phyloP scores from a whole-genome alignment of 2,113 vertebrate species.

The Semnornis frantzii region DNA sequence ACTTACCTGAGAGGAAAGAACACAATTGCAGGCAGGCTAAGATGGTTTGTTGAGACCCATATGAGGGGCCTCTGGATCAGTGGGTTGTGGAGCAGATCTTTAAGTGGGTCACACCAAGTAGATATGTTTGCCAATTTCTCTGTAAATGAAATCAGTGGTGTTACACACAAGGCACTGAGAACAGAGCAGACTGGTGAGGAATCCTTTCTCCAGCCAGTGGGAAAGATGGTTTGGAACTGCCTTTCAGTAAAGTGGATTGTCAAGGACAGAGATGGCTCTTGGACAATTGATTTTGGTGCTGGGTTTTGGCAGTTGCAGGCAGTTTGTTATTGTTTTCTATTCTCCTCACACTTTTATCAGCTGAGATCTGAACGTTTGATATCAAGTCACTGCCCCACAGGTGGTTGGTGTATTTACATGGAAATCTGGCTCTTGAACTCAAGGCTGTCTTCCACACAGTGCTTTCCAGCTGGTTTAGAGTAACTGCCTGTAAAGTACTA shows the following conservation, averaged over 20 bases:
- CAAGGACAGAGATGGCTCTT: background rate
- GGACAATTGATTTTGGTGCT: background rate
- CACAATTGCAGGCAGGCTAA: conserved; percentile 63
- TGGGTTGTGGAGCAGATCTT: conserved; percentile 61
- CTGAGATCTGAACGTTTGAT: background rate
- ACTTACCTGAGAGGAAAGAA: conserved; percentile 66
- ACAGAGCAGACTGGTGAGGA: conserved; percentile 11
- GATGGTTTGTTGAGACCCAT: conserved; percentile 61
- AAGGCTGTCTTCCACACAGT: background rate
- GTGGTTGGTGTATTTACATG: background rate
- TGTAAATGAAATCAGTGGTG: conserved; percentile 67
- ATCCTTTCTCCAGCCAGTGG: conserved; percentile 8
- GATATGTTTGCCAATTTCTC: conserved; percentile 64
- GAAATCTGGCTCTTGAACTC: background rate
- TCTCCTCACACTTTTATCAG: background rate
- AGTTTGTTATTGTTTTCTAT: background rate
- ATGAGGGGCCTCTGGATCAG: conserved; percentile 58
- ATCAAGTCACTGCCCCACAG: background rate
- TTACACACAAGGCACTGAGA: conserved; percentile 54
- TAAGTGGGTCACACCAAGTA: conserved; percentile 62
- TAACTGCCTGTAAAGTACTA: background rate
- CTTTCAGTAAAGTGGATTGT: background rate
- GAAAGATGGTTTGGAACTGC: background rate
- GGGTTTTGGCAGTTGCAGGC: background rate
- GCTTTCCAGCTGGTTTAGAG: background rate